Evolutionary conservation across 2,797 vertebrate species (phyloP).

Genomic region (Gambelia wislizenii): DNA sequence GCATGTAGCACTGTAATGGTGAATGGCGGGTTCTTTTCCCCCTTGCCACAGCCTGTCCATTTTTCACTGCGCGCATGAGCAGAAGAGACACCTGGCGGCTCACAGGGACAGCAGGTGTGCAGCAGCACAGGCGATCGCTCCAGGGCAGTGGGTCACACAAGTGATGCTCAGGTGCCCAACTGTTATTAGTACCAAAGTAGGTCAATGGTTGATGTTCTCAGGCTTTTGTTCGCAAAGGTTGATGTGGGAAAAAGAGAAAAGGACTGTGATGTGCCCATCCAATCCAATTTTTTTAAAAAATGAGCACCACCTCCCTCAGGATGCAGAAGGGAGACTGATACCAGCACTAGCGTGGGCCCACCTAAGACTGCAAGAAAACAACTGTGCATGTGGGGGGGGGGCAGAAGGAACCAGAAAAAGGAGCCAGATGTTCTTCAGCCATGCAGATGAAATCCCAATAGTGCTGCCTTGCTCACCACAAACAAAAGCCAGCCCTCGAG

Average conservation of each 20-base stretch:
- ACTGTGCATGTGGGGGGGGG: background rate
- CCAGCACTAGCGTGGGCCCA: background rate
- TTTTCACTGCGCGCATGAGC: too few relatives aligned
- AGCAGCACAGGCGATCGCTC: background rate
- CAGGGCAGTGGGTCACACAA: background rate
- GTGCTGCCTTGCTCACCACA: background rate
- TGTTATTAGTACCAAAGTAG: background rate
- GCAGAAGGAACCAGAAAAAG: background rate
- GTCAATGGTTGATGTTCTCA: background rate
- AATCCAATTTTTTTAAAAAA: background rate
- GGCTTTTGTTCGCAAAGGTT: too few relatives aligned
- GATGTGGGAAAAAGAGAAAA: too few relatives aligned
- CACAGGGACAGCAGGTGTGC: background rate
- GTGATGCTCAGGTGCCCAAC: background rate
- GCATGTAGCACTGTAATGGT: too few relatives aligned
- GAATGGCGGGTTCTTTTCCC: too few relatives aligned
- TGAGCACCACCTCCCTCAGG: background rate
- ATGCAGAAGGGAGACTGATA: background rate
- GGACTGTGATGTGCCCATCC: rapidly evolving
- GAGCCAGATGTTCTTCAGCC: background rate
- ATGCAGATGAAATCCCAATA: background rate
- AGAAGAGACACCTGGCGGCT: background rate
- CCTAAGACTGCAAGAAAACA: background rate
- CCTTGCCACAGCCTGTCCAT: too few relatives aligned
- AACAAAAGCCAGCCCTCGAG: too few relatives aligned